These are phyloP conservation scores for Contarinia nasturtii DNA, from an alignment of 1,140 invertebrate genomes.

Conservation along the genomic window DNA sequence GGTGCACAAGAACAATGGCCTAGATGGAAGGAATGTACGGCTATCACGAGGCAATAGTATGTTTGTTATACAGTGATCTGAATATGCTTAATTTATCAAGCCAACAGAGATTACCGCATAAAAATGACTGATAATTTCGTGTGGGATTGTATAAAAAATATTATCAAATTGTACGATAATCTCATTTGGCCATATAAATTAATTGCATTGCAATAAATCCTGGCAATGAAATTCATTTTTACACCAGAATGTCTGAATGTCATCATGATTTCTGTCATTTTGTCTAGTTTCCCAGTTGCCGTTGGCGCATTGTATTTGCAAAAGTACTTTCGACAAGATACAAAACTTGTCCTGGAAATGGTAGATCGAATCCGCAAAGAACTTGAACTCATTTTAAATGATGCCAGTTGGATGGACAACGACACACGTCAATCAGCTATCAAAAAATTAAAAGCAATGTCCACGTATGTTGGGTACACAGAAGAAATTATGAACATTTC, in stretches of 20 bases:
- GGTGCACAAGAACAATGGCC: slow-evolving; percentile 55
- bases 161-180: no score
- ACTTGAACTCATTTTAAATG: slow-evolving; percentile 37
- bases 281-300: slow-evolving; percentile 47
- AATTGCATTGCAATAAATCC: no score
- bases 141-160: no score
- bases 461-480: slow-evolving; percentile 62
- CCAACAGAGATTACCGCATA: no score
- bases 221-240: no score
- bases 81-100: no score
- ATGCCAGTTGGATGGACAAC: slow-evolving; percentile 79
- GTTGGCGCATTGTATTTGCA: slow-evolving; percentile 58
- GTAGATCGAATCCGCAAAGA: slow-evolving; percentile 54
- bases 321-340: slow-evolving; percentile 50
- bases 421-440: slow-evolving; percentile 48
- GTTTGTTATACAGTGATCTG: no score
- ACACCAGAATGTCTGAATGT: no score
- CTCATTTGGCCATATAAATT: no score
- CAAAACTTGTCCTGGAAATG: slow-evolving; percentile 64
- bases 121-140: no score
- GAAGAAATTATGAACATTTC: slow-evolving; percentile 56
- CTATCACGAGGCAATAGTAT: slow-evolving; percentile 36
- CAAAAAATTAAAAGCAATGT: slow-evolving; percentile 53
- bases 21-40: slow-evolving; percentile 70
- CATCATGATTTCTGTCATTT: no score